Conservation (phyloP, 2,113 vertebrate species). For the Empidonax alnorum region DNA sequence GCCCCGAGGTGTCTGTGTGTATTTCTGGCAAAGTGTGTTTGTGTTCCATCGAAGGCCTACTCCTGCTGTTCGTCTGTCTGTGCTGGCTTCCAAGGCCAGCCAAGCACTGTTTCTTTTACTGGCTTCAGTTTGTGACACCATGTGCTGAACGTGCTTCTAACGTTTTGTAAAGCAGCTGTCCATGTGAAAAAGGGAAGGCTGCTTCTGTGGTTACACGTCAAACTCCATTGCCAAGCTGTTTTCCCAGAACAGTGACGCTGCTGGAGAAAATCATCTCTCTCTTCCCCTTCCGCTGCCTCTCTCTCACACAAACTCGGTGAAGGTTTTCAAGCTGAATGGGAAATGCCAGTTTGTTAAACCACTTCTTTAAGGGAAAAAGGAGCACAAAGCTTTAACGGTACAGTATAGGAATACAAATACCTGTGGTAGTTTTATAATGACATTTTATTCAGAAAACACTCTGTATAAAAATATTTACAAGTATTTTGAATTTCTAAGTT, state of each 20-base stretch:
- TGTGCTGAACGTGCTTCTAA: not conserved
- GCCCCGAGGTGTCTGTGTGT: not conserved
- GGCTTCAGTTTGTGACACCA: fast-evolving
- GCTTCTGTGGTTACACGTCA: not conserved
- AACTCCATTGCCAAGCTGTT: fast-evolving
- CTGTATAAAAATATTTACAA: conserved; percentile 48
- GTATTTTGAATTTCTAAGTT: not conserved
- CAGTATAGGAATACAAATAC: not conserved
- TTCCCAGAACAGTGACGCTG: not conserved
- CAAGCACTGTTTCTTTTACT: fast-evolving
- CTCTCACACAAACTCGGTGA: not conserved
- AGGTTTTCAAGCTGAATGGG: not conserved
- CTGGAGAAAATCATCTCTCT: not conserved
- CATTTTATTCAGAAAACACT: conserved; percentile 47
- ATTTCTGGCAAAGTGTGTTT: not conserved
- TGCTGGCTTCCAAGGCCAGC: not conserved
- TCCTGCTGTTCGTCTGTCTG: not conserved
- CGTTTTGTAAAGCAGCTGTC: not conserved
- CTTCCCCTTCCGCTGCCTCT: not conserved
- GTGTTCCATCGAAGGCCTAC: not conserved
- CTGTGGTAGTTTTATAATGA: conserved; percentile 10
- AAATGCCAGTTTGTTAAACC: not conserved
- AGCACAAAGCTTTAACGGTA: not conserved
- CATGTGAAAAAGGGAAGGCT: not conserved
- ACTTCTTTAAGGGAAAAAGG: not conserved